Evolutionary conservation across 2,113 vertebrate species (phyloP).

Genomic region (Prietella phreatophila): DNA sequence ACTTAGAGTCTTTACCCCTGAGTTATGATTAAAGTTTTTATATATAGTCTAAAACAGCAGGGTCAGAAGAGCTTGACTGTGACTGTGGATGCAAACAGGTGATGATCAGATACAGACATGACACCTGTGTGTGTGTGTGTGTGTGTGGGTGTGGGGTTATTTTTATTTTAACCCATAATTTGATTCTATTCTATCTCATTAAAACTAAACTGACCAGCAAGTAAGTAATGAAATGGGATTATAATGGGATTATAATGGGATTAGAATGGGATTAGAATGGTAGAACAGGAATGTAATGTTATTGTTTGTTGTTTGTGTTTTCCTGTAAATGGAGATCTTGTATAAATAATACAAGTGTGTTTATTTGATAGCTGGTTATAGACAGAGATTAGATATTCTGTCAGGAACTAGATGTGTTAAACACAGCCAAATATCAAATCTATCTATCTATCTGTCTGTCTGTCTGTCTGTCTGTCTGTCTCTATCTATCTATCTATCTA

Average conservation of each 20-base stretch:
- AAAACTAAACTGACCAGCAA: neutral
- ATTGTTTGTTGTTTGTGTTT: neutral
- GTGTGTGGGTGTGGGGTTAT: neutral
- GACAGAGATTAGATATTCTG: neutral
- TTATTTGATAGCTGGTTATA: neutral
- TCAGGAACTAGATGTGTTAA: neutral
- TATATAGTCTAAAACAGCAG: neutral
- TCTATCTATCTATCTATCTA: neutral
- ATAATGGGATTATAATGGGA: no score
- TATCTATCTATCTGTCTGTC: neutral
- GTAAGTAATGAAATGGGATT: neutral
- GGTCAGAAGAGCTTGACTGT: neutral
- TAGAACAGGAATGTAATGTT: neutral
- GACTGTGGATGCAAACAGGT: slow-evolving; percentile 8
- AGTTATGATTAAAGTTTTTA: neutral
- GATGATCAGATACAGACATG: neutral
- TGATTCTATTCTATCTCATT: neutral
- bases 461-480: neutral
- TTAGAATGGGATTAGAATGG: neutral
- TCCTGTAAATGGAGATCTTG: neutral
- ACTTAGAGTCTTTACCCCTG: no score
- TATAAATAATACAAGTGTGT: neutral
- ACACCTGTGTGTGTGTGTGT: neutral
- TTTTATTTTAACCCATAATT: neutral
- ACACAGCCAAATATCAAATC: neutral